Conservation (phyloP, 1,140 invertebrate genomes). For the Eriosoma lanigerum region DNA sequence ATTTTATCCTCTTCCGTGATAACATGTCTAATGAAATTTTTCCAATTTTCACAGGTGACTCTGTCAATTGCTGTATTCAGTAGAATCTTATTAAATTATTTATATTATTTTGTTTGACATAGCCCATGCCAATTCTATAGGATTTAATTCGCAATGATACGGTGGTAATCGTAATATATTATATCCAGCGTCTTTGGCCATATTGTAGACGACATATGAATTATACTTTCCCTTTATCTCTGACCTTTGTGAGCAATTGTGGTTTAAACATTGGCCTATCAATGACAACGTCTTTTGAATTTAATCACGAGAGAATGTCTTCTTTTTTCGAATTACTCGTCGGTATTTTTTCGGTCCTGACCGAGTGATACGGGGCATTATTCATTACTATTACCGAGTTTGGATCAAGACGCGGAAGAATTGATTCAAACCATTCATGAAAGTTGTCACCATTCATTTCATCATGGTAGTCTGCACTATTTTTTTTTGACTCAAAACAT, state of each 20-base stretch:
- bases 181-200: slow-evolving; percentile 52
- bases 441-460: slow-evolving; percentile 53
- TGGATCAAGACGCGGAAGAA: background rate
- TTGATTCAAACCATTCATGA: slow-evolving; percentile 38
- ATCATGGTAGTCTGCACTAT: slow-evolving; percentile 52
- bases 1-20: background rate
- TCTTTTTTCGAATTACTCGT: background rate
- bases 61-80: background rate
- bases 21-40: background rate
- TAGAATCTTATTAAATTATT: background rate
- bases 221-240: background rate
- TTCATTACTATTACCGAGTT: background rate
- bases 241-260: background rate
- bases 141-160: slow-evolving; percentile 58
- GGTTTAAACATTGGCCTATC: background rate
- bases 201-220: slow-evolving; percentile 54
- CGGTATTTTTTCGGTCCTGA: background rate
- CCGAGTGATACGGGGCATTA: background rate
- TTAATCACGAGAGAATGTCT: background rate
- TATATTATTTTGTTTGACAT: background rate
- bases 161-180: slow-evolving; percentile 57
- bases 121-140: slow-evolving; percentile 58
- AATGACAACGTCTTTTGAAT: background rate
- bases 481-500: slow-evolving; percentile 9
- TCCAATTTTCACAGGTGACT: background rate